Conservation (phyloP, 2,113 vertebrate genomes). For the Hippolais icterina region DNA sequence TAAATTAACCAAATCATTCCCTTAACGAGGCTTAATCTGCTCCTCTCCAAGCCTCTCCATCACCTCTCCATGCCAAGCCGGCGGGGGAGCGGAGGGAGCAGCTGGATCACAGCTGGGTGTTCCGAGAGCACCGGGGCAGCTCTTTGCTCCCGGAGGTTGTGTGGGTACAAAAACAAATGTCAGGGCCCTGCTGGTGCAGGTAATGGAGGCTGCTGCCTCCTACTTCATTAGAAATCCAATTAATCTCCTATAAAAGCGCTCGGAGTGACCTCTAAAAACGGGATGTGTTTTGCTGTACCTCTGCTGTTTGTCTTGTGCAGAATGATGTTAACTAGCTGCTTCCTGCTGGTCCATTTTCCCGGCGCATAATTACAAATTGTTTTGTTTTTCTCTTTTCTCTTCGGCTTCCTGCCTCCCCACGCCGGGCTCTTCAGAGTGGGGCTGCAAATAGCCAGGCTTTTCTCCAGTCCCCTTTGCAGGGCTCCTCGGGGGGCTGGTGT, state of each 20-base stretch:
- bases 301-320: neutral
- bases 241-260: neutral
- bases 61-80: neutral
- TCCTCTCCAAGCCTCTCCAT: neutral
- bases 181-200: neutral
- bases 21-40: neutral
- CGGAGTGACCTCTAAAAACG: neutral
- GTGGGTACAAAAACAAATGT: neutral
- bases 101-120: neutral
- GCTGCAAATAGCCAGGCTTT: neutral
- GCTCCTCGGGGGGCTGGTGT: neutral
- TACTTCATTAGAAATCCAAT: neutral
- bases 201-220: neutral
- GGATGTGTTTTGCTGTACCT: neutral
- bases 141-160: neutral
- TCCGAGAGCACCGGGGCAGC: neutral
- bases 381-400: neutral
- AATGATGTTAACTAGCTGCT: neutral
- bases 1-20: neutral
- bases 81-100: neutral
- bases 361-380: neutral
- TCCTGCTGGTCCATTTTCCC: slow-evolving; percentile 35
- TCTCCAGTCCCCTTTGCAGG: neutral
- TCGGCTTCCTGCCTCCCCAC: neutral
- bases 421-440: neutral